Base-by-base conservation (phyloP, 2,113 vertebrate species). In the Psittacus erithacus region DNA sequence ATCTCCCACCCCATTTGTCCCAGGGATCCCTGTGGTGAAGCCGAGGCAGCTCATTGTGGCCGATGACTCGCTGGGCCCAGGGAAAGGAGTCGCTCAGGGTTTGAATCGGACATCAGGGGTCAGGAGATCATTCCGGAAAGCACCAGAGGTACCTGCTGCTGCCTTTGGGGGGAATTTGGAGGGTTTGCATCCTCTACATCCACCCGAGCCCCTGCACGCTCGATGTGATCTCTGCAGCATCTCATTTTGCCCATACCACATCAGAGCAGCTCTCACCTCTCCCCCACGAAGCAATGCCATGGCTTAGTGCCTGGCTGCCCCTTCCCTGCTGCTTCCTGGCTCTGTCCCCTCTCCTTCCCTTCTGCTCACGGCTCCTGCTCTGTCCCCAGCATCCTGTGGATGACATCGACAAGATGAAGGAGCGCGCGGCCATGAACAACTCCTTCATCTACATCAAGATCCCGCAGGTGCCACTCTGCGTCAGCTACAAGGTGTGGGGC, bases 371-470 rank as follows among this genome's bases (percentile, higher is more conserved):
- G 50, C 39, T 88, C 62, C 62, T 60, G 62, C 67, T 95, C 88
- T 88, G 43, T 88, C 67, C n/a, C 39, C 96, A 99, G 99, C 98
- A 99, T 94, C 99, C 99, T 0, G 99, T 99, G 43, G 99, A 99
- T 91, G 99, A 99, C 93, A 99, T 99, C 11, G 99, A 99, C 95
- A 99, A 99, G 98, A 99, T 99, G 99, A 99, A 99, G 96, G 99
- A 99, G 86, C 98, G 99, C 27, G 99, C 99, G 1, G 99, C 99
- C 38, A 99, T 99, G 99, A 99, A 99, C 98, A 99, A 99, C 96
- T 99, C 99, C 82, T 99, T 99, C 97, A 99, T 99, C 97, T 99
- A 99, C 96, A 99, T 99, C 96, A 99, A 99, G 98, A 99, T 99
- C 96, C 99, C 99, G 1, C 99, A 99, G 97, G 99, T 99, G 95